These are phyloP conservation scores for Netelia inedita DNA, from an alignment of 2,888 invertebrate genomes.

Conservation along the genomic window DNA sequence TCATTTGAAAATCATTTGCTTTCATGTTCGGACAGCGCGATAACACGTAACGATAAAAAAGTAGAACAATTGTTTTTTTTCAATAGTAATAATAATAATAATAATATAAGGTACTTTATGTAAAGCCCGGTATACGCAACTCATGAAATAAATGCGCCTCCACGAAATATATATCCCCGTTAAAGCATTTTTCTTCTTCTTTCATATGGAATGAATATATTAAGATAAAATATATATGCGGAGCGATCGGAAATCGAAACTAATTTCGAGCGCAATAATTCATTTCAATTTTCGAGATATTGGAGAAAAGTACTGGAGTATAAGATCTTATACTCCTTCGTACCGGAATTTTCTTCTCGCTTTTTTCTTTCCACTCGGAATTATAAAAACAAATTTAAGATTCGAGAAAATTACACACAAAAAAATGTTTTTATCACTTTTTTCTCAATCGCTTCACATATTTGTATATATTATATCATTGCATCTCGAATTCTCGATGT, in stretches of 20 bases:
- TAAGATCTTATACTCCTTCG: not conserved
- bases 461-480: conserved; percentile 79
- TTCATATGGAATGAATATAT: conserved; percentile 83
- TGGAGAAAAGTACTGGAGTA: not conserved
- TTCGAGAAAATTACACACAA: not conserved
- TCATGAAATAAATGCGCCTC: conserved; percentile 77
- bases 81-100: conserved; percentile 61
- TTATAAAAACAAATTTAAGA: conserved; percentile 63
- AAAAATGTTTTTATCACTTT: conserved; percentile 1
- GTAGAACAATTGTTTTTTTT: conserved; percentile 38
- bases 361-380: conserved; percentile 55
- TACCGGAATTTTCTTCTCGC: not conserved
- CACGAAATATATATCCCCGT: conserved; percentile 80
- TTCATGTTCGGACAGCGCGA: conserved; percentile 54
- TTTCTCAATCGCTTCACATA: conserved; percentile 45
- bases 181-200: conserved; percentile 79
- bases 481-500: conserved; percentile 74
- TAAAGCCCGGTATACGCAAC: conserved; percentile 81
- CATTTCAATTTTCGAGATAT: not conserved
- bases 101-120: conserved; percentile 82
- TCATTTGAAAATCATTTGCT: conserved; percentile 7
- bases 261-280: conserved; percentile 44
- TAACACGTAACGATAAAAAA: conserved; percentile 59
- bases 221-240: conserved; percentile 81
- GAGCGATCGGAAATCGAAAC: conserved; percentile 56